Percentiles rank a stretch among this genome's conserved stretches.
phyloP scores from a whole-genome alignment of 2,888 invertebrate genomes.

The Dasysyrphus tricinctus region DNA sequence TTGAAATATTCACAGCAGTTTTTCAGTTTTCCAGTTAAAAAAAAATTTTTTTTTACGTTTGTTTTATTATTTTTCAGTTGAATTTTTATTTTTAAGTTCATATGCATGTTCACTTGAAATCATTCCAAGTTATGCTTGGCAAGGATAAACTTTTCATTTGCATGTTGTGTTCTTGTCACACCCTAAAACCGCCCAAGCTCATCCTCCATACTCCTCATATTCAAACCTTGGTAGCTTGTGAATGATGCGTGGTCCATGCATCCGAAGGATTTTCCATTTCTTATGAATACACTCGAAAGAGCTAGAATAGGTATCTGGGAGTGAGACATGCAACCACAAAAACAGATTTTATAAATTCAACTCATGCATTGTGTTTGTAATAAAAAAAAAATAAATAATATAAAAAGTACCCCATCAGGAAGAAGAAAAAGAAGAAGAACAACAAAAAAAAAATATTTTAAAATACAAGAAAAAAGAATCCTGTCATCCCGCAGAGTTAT shows the following conservation, averaged over 20 bases:
- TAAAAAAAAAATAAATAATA: constrained; percentile 33
- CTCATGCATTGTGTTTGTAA: constrained; percentile 73
- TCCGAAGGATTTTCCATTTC: constrained; percentile 62
- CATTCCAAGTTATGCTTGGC: constrained; percentile 68
- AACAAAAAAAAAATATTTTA: constrained; percentile 6
- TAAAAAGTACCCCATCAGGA: constrained; percentile 15
- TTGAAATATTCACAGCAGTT: constrained; percentile 18
- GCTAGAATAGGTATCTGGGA: constrained; percentile 12
- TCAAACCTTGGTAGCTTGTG: constrained; percentile 6
- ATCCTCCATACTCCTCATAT: neutral
- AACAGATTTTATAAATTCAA: constrained; percentile 74
- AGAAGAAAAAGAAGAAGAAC: constrained; percentile 9
- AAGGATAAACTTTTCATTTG: constrained; percentile 75
- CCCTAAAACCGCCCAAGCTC: neutral
- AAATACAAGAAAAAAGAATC: constrained; percentile 23
- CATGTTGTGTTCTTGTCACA: constrained; percentile 60
- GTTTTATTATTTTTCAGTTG: constrained; percentile 14
- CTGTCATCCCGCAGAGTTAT: constrained; percentile 64
- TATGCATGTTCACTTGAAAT: constrained; percentile 66
- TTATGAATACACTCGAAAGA: constrained; percentile 38
- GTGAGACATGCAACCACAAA: constrained; percentile 70
- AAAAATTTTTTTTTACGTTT: neutral
- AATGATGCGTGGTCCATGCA: constrained; percentile 71
- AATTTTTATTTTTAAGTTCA: constrained; percentile 44
- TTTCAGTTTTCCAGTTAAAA: neutral